A percentile compares a stretch with the other conserved stretches of the same genome.
phyloP scores from a whole-genome alignment of 2,797 vertebrate genomes.

The Morus bassanus region DNA sequence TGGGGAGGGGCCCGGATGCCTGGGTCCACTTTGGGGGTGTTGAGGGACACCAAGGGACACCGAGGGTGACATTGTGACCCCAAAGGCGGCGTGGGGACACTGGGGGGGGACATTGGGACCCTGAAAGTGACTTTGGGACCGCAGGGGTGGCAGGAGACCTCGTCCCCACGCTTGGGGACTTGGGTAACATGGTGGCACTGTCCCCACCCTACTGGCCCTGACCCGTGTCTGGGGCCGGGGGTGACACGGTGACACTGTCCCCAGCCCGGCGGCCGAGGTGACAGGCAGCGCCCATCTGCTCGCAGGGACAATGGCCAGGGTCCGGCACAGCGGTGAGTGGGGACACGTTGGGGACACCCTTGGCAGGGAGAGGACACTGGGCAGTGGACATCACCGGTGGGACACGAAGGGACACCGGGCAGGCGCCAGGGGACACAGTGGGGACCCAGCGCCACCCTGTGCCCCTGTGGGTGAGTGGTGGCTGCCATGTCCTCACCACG shows the following conservation, averaged over 20 bases:
- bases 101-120: no score
- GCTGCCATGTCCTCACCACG: accelerated
- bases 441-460: not conserved
- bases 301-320: not conserved
- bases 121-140: no score
- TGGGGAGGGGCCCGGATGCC: accelerated
- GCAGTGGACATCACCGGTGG: not conserved
- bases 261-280: not conserved
- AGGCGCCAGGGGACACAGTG: not conserved
- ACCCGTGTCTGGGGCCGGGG: not conserved
- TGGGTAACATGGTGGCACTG: not conserved
- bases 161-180: not conserved
- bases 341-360: not conserved
- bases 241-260: not conserved
- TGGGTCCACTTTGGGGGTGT: not conserved
- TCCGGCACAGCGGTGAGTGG: not conserved
- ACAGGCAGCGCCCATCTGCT: not conserved
- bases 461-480: not conserved
- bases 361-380: not conserved
- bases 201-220: not conserved
- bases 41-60: not conserved
- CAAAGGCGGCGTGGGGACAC: not conserved
- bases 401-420: not conserved
- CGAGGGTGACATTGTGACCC: not conserved
- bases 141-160: not conserved